Base-by-base conservation (phyloP, 2,113 vertebrate species). In the Erinaceus europaeus region DNA sequence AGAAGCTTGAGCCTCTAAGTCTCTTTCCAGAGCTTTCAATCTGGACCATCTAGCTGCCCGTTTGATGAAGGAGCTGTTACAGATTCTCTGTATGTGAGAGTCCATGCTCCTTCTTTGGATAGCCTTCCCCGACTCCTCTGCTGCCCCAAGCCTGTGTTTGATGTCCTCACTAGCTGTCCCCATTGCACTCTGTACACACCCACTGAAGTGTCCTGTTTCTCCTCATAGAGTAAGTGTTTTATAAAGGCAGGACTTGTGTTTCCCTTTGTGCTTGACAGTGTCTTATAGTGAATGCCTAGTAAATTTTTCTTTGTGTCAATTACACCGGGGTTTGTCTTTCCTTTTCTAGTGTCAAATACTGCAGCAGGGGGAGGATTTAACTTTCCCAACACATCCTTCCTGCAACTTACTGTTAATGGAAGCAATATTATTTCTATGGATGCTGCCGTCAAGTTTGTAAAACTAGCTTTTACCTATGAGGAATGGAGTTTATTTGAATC, bases 391-490 rank as follows among this genome's bases (percentile, higher is more conserved):
- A 69, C 52, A 23, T 42, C 18, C 67, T 53, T 94, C 52, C 10
- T 92, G 72, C 32, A 95, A 57, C 68, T 86, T 55, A 32, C 87
- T 6, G 2, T 94, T 29, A 73, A 91, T 52, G 86, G 97, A 85
- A 97, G 97, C 90, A 95, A 97, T 85, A 88, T 93, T 5, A 96
- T 99, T 62, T 97, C 98, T 75, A 78, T 97, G 94, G 95, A 96
- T 57, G 97, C 98, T 90, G 98, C 97, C 5, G 94, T 99, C 92
- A 98, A 97, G 95, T 99, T 99, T 93, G 81, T 97, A 73, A 99
- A 99, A 94, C 93, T 99, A 90, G 95, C 98, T 91, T 98, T 98
- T 96, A 98, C 94, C 84, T 98, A 98, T 90, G 98, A 98, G 86
- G 97, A 98, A 52, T 97, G 97, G 97, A 95, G 97, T 0, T 79